Percentiles rank a stretch among this genome's conserved stretches.
Conservation (phyloP, 2,113 vertebrate species). For the Oriolus oriolus region DNA sequence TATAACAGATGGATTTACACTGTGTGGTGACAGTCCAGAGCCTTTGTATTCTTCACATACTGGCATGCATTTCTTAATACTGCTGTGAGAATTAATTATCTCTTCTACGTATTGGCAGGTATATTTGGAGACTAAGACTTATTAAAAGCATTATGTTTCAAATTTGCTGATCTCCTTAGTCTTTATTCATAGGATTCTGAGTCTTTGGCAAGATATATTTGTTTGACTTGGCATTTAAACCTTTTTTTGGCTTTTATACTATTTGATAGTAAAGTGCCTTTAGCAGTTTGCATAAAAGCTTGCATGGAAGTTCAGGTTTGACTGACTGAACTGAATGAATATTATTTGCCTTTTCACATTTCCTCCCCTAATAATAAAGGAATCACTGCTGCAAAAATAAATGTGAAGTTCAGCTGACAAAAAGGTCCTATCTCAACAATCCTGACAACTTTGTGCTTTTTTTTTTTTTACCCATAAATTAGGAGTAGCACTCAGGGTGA, state of each 20-base stretch:
- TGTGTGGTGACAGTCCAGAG: background rate
- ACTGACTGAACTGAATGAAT: background rate
- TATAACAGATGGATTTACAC: background rate
- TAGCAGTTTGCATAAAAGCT: background rate
- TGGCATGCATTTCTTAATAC: background rate
- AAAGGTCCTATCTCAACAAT: background rate
- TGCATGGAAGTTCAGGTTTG: background rate
- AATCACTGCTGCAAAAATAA: background rate
- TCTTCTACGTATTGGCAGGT: background rate
- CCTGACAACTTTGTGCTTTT: background rate
- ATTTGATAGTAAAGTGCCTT: conserved; percentile 23
- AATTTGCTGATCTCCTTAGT: background rate
- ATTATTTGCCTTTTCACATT: background rate
- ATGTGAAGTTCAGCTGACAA: background rate
- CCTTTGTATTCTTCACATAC: background rate
- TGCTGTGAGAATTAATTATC: conserved; percentile 5
- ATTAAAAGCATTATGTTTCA: conserved; percentile 15
- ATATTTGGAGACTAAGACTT: background rate
- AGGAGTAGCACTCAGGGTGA: background rate
- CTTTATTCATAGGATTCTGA: conserved; percentile 16
- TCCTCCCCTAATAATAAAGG: background rate
- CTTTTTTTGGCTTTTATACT: background rate
- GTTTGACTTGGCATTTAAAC: conserved; percentile 44
- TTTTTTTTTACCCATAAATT: background rate
- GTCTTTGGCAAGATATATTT: conserved; percentile 1